These are phyloP conservation scores for Pitta sordida DNA, from an alignment of 2,113 vertebrate species.

Conservation along the genomic window DNA sequence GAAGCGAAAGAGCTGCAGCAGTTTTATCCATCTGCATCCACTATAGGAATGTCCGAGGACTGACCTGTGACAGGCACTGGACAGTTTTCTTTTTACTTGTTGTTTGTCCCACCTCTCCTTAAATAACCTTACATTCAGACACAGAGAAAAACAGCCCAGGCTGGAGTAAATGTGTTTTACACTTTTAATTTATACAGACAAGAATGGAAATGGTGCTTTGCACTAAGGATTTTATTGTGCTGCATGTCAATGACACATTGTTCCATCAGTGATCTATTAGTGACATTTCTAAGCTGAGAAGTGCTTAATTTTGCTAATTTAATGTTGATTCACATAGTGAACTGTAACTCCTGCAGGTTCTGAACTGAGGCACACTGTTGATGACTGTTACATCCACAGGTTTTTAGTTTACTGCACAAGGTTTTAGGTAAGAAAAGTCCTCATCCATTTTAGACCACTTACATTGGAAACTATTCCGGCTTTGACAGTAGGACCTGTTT, in stretches of 20 bases:
- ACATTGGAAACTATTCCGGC: neutral
- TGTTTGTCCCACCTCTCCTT: neutral
- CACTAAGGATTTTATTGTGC: accelerated
- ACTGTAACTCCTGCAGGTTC: neutral
- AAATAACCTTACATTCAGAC: neutral
- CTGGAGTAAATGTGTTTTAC: neutral
- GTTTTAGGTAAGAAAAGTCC: neutral
- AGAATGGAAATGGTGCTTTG: neutral
- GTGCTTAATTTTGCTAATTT: neutral
- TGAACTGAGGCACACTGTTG: neutral
- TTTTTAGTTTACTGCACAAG: neutral
- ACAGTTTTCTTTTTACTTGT: neutral
- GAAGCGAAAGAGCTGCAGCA: neutral
- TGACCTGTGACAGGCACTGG: neutral
- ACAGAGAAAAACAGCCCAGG: neutral
- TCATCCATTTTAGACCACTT: neutral
- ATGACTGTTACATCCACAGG: neutral
- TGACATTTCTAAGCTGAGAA: neutral
- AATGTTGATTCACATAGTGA: neutral
- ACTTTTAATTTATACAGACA: neutral
- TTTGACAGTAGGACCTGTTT: neutral
- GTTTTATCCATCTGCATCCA: neutral
- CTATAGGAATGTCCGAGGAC: neutral
- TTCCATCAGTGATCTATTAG: neutral
- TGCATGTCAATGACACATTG: accelerated